Conservation (phyloP, 2,113 vertebrate species). For the Gavialis gangeticus region DNA sequence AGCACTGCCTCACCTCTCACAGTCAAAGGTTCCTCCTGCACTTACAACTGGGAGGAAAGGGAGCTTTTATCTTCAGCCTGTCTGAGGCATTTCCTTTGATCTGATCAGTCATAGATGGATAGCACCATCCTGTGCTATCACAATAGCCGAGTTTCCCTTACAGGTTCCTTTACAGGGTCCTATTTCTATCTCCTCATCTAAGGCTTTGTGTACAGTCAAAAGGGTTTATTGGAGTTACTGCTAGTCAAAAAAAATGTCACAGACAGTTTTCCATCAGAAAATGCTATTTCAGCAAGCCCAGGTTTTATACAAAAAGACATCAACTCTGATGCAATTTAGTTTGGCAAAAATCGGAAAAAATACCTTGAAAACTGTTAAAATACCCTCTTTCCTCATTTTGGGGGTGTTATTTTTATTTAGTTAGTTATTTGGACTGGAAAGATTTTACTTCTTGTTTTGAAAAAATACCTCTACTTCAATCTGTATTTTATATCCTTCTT, state of each 20-base stretch:
- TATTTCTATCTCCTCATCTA: not conserved
- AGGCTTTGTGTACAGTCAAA: not conserved
- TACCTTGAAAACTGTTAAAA: too few species aligned
- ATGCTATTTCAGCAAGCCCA: not conserved
- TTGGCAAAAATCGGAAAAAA: too few species aligned
- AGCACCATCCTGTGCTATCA: not conserved
- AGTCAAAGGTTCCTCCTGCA: not conserved
- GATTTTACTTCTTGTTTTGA: too few species aligned
- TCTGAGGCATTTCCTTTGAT: not conserved
- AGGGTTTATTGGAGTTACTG: not conserved
- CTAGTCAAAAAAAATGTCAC: too few species aligned
- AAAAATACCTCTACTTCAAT: too few species aligned
- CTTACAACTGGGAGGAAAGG: not conserved
- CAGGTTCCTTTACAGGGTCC: not conserved
- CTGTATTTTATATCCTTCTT: too few species aligned
- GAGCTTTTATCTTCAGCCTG: not conserved
- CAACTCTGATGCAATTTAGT: too few species aligned
- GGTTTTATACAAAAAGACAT: too few species aligned
- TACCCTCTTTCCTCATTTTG: too few species aligned
- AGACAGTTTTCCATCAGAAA: too few species aligned
- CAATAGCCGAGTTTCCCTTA: not conserved
- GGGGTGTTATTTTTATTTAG: too few species aligned
- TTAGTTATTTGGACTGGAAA: too few species aligned
- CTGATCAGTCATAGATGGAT: not conserved
- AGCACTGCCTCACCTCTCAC: not conserved